Evolutionary conservation across 2,113 vertebrate genomes (phyloP).

Genomic region (Ovibos moschatus): DNA sequence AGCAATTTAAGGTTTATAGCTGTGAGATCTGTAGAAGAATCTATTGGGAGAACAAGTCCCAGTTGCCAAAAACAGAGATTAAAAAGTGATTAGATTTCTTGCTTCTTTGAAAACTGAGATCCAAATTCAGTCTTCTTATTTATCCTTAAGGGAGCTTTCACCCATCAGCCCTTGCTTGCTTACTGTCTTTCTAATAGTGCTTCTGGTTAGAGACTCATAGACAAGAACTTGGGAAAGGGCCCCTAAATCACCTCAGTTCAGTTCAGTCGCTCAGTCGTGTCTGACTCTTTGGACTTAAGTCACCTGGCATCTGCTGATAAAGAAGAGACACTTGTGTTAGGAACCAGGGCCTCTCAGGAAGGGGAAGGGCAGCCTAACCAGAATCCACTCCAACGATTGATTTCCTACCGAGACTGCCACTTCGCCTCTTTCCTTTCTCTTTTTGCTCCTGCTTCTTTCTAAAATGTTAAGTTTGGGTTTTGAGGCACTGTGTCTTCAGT

Average conservation of each 20-base stretch:
- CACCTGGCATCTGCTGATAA: background rate
- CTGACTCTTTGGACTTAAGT: background rate
- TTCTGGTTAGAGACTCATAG: background rate
- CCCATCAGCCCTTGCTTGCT: background rate
- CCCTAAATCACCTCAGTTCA: background rate
- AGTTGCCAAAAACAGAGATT: conserved; percentile 55
- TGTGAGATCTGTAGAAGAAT: background rate
- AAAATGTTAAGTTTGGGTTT: background rate
- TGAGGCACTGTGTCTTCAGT: background rate
- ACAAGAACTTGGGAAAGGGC: background rate
- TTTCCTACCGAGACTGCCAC: background rate
- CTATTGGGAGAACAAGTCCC: background rate
- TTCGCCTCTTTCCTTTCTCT: background rate
- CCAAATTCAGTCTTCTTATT: background rate
- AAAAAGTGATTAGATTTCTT: conserved; percentile 42
- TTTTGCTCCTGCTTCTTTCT: background rate
- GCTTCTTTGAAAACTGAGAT: conserved; percentile 36
- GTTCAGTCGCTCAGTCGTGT: no score
- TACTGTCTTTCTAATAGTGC: background rate
- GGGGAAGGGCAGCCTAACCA: background rate
- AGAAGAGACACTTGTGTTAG: background rate
- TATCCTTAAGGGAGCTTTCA: background rate
- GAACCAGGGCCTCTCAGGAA: background rate
- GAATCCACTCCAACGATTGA: background rate
- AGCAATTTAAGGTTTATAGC: conserved; percentile 26